A percentile compares a stretch with the other conserved stretches of the same genome.
Evolutionary conservation across 2,888 invertebrate genomes (phyloP).

Genomic region (Unio delphinus): DNA sequence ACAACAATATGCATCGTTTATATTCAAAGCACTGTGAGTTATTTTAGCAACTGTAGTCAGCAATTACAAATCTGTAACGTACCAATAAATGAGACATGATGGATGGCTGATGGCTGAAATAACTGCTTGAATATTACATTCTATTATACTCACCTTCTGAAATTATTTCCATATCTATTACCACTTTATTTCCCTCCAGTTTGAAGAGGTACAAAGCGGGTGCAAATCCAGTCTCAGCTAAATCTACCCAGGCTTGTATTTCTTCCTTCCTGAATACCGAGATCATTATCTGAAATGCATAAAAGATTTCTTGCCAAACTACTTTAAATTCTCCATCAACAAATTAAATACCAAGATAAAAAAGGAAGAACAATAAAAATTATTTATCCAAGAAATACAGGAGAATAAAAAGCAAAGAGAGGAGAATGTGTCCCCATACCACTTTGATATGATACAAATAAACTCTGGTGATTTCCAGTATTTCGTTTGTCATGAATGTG

Average conservation of each 20-base stretch:
- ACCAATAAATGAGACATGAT: not conserved
- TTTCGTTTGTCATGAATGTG: too few relatives aligned
- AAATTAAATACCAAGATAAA: too few relatives aligned
- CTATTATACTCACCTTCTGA: constrained; percentile 32
- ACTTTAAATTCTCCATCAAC: too few relatives aligned
- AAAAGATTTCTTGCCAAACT: not conserved
- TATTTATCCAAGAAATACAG: too few relatives aligned
- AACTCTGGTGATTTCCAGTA: too few relatives aligned
- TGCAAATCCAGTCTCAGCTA: constrained; percentile 41
- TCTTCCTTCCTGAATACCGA: constrained; percentile 46
- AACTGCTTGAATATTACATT: not conserved
- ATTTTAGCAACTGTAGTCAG: not conserved
- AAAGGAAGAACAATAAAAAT: too few relatives aligned
- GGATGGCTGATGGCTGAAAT: not conserved
- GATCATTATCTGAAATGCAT: constrained; percentile 47
- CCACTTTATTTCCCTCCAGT: constrained; percentile 36
- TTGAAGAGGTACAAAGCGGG: constrained; percentile 51
- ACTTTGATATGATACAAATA: too few relatives aligned
- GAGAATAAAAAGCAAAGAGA: too few relatives aligned
- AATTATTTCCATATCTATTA: constrained; percentile 54
- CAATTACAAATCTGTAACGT: not conserved
- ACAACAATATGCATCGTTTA: not conserved
- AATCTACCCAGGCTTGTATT: constrained; percentile 50
- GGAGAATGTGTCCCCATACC: too few relatives aligned
- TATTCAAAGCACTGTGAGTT: not conserved